Base-by-base conservation (phyloP, 2,113 vertebrate genomes). In the Oreochromis aureus region DNA sequence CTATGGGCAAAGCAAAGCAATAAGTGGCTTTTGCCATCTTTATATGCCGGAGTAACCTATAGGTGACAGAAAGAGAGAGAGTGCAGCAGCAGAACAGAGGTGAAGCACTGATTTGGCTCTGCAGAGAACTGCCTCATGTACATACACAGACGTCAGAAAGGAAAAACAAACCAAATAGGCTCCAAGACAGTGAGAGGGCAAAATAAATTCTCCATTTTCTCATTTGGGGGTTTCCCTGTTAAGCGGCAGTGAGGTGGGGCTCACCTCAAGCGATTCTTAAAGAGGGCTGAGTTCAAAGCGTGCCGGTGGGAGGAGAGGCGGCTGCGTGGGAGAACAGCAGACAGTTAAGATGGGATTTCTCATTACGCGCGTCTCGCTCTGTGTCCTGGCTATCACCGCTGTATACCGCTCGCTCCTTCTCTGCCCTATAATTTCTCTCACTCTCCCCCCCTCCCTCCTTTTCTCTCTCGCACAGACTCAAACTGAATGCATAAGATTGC, bases 331-430 rank as follows among this genome's bases (percentile, higher is more conserved):
- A 88, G 87, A 84, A 82, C 54, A 73, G 90, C 84, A 86, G 93
- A 91, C 92, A 80, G 88, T 92, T 86, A 87, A 87, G 89, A 93
- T 89, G 89, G 89, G 91, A 94, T 93, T 94, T 95, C 93, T 95
- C 95, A 95, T 96, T 96, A 94, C 92, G 81, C n/a, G 53, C 79
- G 81, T 87, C 91, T 94, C 87, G 87, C 93, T 94, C 93, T 15
- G 88, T 87, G 92, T 88, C 83, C 94, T 13, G 91, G 88, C 91
- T 81, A 92, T 88, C 90, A 41, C 88, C 78, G 81, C 88, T 87
- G 76, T 83, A 80, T 36, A 66, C 86, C 36, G 56, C 92, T 93
- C 71, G 8, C 86, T 89, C 66, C 5, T 91, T 84, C 91, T 19
- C 86, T 89, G 89, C 86, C 91, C 90, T 90, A 81, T 93, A 79